Conservation (phyloP, 2,888 invertebrate genomes). For the Ormyrus rosae region DNA sequence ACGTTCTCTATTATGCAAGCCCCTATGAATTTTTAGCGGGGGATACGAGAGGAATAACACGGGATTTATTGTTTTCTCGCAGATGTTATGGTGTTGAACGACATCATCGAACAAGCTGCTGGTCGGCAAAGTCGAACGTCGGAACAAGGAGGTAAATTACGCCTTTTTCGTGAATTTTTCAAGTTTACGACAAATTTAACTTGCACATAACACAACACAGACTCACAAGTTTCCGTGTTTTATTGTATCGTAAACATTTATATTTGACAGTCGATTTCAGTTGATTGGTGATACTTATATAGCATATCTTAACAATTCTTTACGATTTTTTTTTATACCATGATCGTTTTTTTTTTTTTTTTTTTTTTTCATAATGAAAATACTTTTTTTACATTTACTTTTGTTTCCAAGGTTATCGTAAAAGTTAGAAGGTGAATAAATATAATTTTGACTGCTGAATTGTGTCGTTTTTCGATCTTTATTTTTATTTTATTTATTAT, state of each 20-base stretch:
- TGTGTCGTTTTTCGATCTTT: too few relatives aligned
- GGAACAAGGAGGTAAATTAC: slow-evolving; percentile 88
- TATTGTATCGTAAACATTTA: slow-evolving; percentile 26
- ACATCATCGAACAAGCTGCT: slow-evolving; percentile 97
- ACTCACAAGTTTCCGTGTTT: slow-evolving; percentile 42
- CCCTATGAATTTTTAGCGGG: neutral
- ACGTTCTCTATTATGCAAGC: too few relatives aligned
- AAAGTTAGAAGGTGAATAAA: neutral
- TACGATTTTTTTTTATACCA: neutral
- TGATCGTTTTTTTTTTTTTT: neutral
- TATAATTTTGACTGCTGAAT: too few relatives aligned
- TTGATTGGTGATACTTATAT: slow-evolving; percentile 23
- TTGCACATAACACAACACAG: slow-evolving; percentile 43
- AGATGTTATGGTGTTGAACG: slow-evolving; percentile 98
- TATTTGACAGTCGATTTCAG: slow-evolving; percentile 25
- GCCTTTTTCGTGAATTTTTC: neutral
- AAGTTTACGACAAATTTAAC: slow-evolving; percentile 21
- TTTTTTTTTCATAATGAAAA: slow-evolving; percentile 5
- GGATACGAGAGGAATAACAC: neutral
- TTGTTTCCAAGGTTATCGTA: slow-evolving; percentile 4
- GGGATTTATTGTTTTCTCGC: slow-evolving; percentile 67
- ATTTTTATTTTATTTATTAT: too few relatives aligned
- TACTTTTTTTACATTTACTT: slow-evolving; percentile 4
- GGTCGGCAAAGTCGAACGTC: slow-evolving; percentile 91
- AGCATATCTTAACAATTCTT: slow-evolving; percentile 7